Conservation (phyloP, 2,888 invertebrate species). For the Argyresthia goedartella region DNA sequence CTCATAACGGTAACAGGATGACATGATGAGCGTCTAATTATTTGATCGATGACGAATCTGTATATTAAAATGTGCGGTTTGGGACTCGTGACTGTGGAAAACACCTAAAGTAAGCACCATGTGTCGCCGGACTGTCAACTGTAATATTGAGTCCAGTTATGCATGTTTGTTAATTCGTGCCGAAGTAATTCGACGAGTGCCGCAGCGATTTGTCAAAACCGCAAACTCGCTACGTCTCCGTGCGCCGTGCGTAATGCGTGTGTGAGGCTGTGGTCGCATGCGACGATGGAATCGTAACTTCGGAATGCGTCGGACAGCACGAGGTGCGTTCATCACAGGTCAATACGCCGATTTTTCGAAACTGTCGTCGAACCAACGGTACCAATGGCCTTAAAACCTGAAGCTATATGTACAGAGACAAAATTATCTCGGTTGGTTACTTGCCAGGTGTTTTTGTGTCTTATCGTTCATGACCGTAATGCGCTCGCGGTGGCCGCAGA, state of each 20-base stretch:
- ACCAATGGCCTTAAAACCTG: constrained; percentile 3
- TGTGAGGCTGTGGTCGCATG: no score
- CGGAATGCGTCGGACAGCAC: constrained; percentile 2
- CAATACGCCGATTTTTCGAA: constrained; percentile 30
- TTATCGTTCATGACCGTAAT: background rate
- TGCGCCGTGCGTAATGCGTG: no score
- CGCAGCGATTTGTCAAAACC: constrained; percentile 16
- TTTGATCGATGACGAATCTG: background rate
- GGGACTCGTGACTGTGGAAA: background rate
- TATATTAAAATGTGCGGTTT: background rate
- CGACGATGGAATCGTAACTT: no score
- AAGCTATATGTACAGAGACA: background rate
- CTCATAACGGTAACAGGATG: constrained; percentile 46
- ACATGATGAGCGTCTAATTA: constrained; percentile 31
- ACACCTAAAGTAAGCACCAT: background rate
- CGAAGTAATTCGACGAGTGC: constrained; percentile 13
- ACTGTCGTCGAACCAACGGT: constrained; percentile 12
- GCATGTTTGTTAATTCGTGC: constrained; percentile 6
- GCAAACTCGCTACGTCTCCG: constrained; percentile 18
- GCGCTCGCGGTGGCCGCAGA: background rate
- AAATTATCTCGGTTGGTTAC: background rate
- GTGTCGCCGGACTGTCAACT: background rate
- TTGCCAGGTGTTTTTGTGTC: background rate
- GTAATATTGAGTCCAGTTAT: constrained; percentile 12
- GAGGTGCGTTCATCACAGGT: constrained; percentile 25